phyloP scores from a whole-genome alignment of 2,113 vertebrate genomes.

The Colistium nudipinnis region DNA sequence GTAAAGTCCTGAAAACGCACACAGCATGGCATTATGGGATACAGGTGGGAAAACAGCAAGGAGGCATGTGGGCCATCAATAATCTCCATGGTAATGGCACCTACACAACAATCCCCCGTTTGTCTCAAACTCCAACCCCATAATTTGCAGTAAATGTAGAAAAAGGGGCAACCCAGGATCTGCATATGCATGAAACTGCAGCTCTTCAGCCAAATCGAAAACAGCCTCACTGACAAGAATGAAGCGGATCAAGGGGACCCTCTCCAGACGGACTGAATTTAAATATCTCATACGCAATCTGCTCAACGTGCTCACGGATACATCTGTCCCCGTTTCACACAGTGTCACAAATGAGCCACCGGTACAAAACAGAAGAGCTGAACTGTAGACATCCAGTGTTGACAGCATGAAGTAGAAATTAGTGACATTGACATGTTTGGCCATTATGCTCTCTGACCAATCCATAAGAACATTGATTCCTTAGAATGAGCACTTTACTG shows the following conservation, averaged over 20 bases:
- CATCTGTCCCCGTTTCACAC: neutral
- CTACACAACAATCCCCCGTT: conserved; percentile 16
- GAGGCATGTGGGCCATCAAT: conserved; percentile 13
- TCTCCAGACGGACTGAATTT: conserved; percentile 36
- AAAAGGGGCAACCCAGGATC: too few species aligned
- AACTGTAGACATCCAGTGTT: neutral
- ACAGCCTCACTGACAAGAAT: conserved; percentile 4
- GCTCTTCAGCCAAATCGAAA: conserved; percentile 27
- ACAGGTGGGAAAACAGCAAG: conserved; percentile 33
- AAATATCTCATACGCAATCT: conserved; percentile 59
- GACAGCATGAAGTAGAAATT: conserved; percentile 4
- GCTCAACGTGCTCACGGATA: neutral
- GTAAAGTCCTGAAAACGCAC: conserved; percentile 87
- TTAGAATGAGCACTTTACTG: neutral
- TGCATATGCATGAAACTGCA: neutral
- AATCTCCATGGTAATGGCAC: conserved; percentile 30
- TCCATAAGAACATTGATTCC: conserved; percentile 23
- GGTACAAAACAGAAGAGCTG: too few species aligned
- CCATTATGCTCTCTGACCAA: neutral
- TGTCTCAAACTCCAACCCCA: neutral
- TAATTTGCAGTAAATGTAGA: conserved; percentile 12
- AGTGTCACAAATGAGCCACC: too few species aligned
- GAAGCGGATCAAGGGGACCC: conserved; percentile 31
- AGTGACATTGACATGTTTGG: neutral
- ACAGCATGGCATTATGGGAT: conserved; percentile 12